A percentile compares a stretch with the other conserved stretches of the same genome.
phyloP scores from a whole-genome alignment of 2,797 vertebrate genomes.

The Trachurus trachurus region DNA sequence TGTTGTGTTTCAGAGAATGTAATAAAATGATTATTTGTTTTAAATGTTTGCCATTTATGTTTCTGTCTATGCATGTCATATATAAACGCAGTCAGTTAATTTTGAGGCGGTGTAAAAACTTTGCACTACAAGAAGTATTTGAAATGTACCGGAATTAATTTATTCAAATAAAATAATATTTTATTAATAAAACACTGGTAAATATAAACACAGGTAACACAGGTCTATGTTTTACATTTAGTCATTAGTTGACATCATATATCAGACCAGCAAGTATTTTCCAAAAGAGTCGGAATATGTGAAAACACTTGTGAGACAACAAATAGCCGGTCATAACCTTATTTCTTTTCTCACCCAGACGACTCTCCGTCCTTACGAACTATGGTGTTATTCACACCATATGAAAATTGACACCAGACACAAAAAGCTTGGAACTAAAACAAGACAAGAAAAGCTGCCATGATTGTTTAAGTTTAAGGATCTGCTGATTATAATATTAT shows the following conservation, averaged over 20 bases:
- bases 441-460: conserved; percentile 43
- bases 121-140: background rate
- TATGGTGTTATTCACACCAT: background rate
- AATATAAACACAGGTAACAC: conserved; percentile 78
- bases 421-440: conserved; percentile 15
- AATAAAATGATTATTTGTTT: conserved; percentile 59
- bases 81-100: background rate
- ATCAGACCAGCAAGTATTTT: conserved; percentile 73
- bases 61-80: conserved; percentile 19
- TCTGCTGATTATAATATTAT: conserved; percentile 37
- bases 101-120: background rate
- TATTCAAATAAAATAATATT: conserved; percentile 86
- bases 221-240: conserved; percentile 67
- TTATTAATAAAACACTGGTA: conserved; percentile 84
- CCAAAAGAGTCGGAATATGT: conserved; percentile 67
- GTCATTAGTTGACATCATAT: conserved; percentile 68
- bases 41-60: conserved; percentile 10
- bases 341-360: background rate
- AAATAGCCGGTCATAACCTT: background rate
- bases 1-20: conserved; percentile 22
- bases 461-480: conserved; percentile 55
- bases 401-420: conserved; percentile 6
- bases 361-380: background rate
- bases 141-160: conserved; percentile 60
- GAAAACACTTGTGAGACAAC: conserved; percentile 41